A percentile compares a stretch with the other conserved stretches of the same genome.
Evolutionary conservation across 2,797 vertebrate genomes (phyloP).

Genomic region (Enteromius unitaeniatus): DNA sequence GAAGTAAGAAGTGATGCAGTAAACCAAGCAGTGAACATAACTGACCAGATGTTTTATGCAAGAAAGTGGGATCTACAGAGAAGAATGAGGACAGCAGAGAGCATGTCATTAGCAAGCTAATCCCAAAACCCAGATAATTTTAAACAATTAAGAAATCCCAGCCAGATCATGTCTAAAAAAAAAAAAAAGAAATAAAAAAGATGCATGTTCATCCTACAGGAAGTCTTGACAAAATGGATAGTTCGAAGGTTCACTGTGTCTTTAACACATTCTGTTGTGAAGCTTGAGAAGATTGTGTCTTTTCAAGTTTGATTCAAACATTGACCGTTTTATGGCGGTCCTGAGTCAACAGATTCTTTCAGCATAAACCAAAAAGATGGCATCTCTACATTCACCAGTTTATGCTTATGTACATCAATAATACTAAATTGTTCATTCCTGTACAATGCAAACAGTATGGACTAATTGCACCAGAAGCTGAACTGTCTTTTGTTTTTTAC

Average conservation of each 20-base stretch:
- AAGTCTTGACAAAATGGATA: conserved; percentile 12
- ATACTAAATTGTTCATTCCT: conserved; percentile 42
- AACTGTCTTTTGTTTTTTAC: conserved; percentile 78
- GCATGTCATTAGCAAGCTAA: neutral
- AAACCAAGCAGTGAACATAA: neutral
- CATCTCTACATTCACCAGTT: conserved; percentile 25
- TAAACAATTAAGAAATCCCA: neutral
- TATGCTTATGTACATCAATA: conserved; percentile 39
- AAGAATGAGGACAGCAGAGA: neutral
- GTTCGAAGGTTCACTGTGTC: conserved; percentile 2
- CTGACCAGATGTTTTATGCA: neutral
- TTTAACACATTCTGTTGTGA: conserved; percentile 3
- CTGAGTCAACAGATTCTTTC: conserved; percentile 9
- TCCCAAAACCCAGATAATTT: neutral
- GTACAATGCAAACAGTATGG: conserved; percentile 36
- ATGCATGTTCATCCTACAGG: neutral
- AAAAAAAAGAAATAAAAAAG: neutral
- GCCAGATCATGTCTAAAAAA: neutral
- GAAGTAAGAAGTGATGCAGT: neutral
- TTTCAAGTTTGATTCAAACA: conserved; percentile 4
- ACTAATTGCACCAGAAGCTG: conserved; percentile 45
- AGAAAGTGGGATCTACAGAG: neutral
- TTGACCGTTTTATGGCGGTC: neutral
- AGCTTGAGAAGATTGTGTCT: neutral
- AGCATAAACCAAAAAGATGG: conserved; percentile 37